Conservation (phyloP, 2,797 vertebrate species). For the Gymnoscopelus microlampas region DNA sequence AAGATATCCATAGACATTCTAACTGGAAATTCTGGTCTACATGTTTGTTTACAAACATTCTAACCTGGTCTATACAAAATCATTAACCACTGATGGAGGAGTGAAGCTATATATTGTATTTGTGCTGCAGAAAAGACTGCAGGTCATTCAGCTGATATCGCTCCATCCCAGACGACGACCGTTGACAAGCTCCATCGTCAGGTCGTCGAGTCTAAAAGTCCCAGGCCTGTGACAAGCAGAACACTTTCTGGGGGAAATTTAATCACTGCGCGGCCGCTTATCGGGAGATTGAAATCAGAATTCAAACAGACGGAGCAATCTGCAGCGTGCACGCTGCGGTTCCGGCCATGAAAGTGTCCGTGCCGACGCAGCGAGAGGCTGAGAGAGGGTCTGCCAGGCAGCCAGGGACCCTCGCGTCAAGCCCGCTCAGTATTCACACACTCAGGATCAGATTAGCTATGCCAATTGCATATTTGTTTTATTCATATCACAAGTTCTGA, state of each 20-base stretch:
- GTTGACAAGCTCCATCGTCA: conserved; percentile 20
- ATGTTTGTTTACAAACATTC: no score
- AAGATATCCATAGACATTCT: no score
- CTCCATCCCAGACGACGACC: conserved; percentile 17
- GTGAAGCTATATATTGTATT: no score
- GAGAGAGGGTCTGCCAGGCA: conserved; percentile 21
- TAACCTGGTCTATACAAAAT: no score
- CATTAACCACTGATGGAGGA: no score
- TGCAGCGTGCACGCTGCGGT: conserved; percentile 9
- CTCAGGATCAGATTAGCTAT: conserved; percentile 71
- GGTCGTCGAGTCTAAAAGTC: conserved; percentile 37
- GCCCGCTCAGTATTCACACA: conserved; percentile 58
- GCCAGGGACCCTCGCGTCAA: conserved; percentile 38
- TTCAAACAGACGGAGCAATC: conserved; percentile 50
- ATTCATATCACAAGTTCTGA: conserved; percentile 62
- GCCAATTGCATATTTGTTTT: conserved; percentile 73
- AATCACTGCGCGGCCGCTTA: conserved; percentile 41
- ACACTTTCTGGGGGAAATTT: conserved; percentile 34
- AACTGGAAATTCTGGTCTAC: no score
- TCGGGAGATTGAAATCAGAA: conserved; percentile 48
- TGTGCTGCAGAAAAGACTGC: background rate
- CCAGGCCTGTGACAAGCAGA: conserved; percentile 17
- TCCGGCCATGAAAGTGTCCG: no score
- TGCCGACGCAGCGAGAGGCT: background rate
- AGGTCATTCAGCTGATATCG: conserved; percentile 28